Conservation (phyloP, 1,140 invertebrate genomes). For the Caenorhabditis latens region DNA sequence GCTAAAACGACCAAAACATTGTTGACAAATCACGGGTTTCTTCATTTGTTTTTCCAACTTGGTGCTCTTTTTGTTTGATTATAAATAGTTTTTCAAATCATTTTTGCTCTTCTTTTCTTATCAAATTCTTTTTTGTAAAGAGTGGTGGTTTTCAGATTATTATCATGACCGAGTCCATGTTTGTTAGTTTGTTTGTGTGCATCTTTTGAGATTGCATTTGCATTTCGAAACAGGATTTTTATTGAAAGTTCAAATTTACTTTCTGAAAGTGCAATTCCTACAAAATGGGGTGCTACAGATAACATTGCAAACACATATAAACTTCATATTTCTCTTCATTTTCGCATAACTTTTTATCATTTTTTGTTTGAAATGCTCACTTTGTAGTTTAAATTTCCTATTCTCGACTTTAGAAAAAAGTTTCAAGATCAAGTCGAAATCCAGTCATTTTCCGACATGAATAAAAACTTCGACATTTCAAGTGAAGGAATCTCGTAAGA, state of each 20-base stretch:
- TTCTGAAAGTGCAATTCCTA: neutral
- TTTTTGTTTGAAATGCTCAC: no score
- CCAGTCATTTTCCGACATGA: no score
- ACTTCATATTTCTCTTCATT: no score
- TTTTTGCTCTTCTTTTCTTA: neutral
- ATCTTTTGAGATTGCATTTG: neutral
- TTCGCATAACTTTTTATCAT: no score
- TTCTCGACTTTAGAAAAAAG: no score
- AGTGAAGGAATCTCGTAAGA: no score
- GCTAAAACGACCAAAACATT: neutral
- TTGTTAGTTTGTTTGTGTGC: slow-evolving; percentile 6
- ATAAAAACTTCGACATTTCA: no score
- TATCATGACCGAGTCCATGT: neutral
- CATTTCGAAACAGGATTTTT: neutral
- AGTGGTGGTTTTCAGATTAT: no score
- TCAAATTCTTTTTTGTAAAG: neutral
- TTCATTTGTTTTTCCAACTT: neutral
- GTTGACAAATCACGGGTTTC: slow-evolving; percentile 49
- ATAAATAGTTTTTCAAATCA: slow-evolving; percentile 10
- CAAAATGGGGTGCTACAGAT: neutral
- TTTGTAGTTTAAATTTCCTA: no score
- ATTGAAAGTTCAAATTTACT: neutral
- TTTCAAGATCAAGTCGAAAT: no score
- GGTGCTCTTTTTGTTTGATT: slow-evolving; percentile 12
- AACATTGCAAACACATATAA: neutral